Percentiles rank a stretch among this genome's conserved stretches.
phyloP scores from a whole-genome alignment of 2,888 invertebrate genomes.

The Drosophila barbarae region DNA sequence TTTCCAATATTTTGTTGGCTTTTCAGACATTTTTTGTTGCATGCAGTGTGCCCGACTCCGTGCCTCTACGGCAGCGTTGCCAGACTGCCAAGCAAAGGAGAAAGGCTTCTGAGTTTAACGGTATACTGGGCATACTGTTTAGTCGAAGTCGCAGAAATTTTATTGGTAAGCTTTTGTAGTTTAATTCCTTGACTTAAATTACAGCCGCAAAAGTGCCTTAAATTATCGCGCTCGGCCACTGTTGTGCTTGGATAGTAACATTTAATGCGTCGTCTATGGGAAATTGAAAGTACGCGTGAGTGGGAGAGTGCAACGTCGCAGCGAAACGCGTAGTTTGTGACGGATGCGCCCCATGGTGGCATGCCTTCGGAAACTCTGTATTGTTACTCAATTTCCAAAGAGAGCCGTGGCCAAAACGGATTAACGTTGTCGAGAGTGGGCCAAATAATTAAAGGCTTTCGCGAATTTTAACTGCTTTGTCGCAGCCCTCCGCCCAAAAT shows the following conservation, averaged over 20 bases:
- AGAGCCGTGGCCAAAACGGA: background rate
- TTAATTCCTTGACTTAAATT: slow-evolving; percentile 15
- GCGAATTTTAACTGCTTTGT: slow-evolving; percentile 1
- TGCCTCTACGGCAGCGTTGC: background rate
- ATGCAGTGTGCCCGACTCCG: background rate
- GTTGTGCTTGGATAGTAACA: background rate
- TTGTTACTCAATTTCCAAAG: slow-evolving; percentile 55
- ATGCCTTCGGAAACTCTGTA: slow-evolving; percentile 34
- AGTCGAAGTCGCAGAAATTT: slow-evolving; percentile 56
- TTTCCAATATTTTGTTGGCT: slow-evolving; percentile 1
- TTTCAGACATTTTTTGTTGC: slow-evolving; percentile 1
- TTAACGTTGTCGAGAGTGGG: background rate
- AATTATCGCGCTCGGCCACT: background rate
- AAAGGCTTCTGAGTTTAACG: too few relatives aligned
- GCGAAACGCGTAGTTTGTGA: slow-evolving; percentile 68
- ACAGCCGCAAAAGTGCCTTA: slow-evolving; percentile 3
- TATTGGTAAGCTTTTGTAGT: slow-evolving; percentile 59
- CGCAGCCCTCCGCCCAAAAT: slow-evolving; percentile 22
- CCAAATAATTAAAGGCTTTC: background rate
- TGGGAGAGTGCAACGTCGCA: slow-evolving; percentile 31
- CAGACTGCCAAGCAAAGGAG: background rate
- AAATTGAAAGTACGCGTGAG: slow-evolving; percentile 4
- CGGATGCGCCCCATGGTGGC: slow-evolving; percentile 11
- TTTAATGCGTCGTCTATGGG: background rate
- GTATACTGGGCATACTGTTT: slow-evolving; percentile 6